A percentile compares a stretch with the other conserved stretches of the same genome.
Conservation (phyloP, 2,797 vertebrate species). For the Lacerta agilis region DNA sequence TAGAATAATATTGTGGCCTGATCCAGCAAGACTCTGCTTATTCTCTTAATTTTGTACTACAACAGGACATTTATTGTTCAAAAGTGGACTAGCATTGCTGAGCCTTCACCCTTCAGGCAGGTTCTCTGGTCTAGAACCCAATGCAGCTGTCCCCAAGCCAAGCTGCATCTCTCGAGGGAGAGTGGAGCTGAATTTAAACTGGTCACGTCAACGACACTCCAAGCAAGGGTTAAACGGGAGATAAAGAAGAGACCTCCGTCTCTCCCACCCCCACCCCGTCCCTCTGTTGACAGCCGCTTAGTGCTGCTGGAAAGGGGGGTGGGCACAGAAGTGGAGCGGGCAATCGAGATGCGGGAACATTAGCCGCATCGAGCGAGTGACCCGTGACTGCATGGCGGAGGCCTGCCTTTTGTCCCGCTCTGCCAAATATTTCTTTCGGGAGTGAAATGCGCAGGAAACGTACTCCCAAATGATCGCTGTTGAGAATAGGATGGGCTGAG, state of each 20-base stretch:
- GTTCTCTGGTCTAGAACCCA: background rate
- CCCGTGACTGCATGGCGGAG: slow-evolving; percentile 40
- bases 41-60: too few relatives aligned
- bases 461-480: slow-evolving; percentile 60
- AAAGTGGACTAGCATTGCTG: background rate
- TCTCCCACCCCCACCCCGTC: fast-evolving
- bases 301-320: background rate
- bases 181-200: background rate
- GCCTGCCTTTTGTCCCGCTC: slow-evolving; percentile 55
- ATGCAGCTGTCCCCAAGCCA: background rate
- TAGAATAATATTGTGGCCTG: background rate
- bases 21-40: background rate
- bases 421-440: slow-evolving; percentile 51
- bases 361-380: slow-evolving; percentile 49
- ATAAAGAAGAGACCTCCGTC: background rate
- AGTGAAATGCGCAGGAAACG: slow-evolving; percentile 58
- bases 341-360: slow-evolving; percentile 46
- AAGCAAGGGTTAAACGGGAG: background rate
- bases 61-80: background rate
- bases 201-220: background rate
- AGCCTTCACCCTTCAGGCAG: background rate
- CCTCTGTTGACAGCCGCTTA: slow-evolving; percentile 27
- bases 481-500: background rate
- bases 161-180: too few relatives aligned
- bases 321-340: slow-evolving; percentile 36